These are phyloP conservation scores for Aphis gossypii DNA, from an alignment of 1,140 invertebrate species.

Conservation along the genomic window DNA sequence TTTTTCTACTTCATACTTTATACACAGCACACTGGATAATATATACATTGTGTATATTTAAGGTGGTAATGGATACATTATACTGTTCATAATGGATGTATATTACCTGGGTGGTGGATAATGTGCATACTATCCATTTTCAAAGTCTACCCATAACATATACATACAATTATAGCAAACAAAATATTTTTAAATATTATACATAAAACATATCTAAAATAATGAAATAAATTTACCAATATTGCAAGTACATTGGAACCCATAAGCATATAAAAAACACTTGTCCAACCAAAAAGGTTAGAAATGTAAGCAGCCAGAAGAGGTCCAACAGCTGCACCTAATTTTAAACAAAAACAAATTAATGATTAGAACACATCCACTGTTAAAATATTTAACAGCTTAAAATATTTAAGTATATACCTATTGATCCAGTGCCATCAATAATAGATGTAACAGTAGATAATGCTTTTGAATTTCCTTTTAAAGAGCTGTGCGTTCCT, in stretches of 20 bases:
- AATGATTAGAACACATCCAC: not conserved
- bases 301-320: slow-evolving; percentile 86
- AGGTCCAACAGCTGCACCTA: slow-evolving; percentile 89
- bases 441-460: slow-evolving; percentile 97
- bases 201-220: not conserved
- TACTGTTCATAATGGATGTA: too few relatives aligned
- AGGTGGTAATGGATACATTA: too few relatives aligned
- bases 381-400: not conserved
- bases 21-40: too few relatives aligned
- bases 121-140: too few relatives aligned
- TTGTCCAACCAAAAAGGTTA: slow-evolving; percentile 75
- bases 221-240: slow-evolving; percentile 66
- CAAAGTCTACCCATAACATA: too few relatives aligned
- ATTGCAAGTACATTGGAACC: slow-evolving; percentile 81
- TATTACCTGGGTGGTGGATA: too few relatives aligned
- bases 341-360: slow-evolving; percentile 15
- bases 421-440: slow-evolving; percentile 93
- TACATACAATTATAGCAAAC: too few relatives aligned
- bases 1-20: too few relatives aligned
- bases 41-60: not conserved
- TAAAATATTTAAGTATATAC: slow-evolving; percentile 65
- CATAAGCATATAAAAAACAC: slow-evolving; percentile 94
- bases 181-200: too few relatives aligned
- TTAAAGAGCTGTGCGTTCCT: slow-evolving; percentile 85
- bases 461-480: slow-evolving; percentile 86